Base-by-base conservation (phyloP, 2,113 vertebrate genomes). In the Lagopus muta region DNA sequence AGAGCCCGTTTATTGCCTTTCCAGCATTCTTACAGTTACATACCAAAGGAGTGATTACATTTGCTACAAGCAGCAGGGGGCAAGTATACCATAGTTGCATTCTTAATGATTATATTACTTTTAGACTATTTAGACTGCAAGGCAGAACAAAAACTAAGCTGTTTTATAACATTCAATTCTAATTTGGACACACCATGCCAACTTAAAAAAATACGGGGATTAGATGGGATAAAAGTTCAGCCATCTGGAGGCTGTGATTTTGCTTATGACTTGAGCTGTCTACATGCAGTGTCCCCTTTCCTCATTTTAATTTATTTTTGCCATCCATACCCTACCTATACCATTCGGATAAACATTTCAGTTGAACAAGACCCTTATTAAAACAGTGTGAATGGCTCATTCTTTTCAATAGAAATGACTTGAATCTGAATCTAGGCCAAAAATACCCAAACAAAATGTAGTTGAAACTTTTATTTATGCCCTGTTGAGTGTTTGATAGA, bases 181-280 rank as follows among this genome's bases (percentile, higher is more conserved):
- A 94, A 74, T 93, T 93, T 92, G 54, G 75, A 92, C 47, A 84
- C 25, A 69, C 48, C n/a, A 77, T 48, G 54, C 72, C 90, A 94
- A 92, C 22, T 95, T 96, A 90, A 89, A 92, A 92, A 97, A 96
- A 93, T 90, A 70, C 78, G 45, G 89, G 86, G 90, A 92, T 97
- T 96, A 96, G 66, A 79, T 75, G 93, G 91, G 84, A 92, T 96
- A 87, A 94, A 93, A 94, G 86, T 88, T 91, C 69, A 94, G 77
- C 82, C 93, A 91, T 96, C 92, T 97, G 93, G 82, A 93, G 77
- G 69, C 84, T 5, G 14, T 87, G 88, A 86, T 96, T 97, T 92
- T 93, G 87, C 86, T 91, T 82, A 82, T 50, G 93, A 82, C 72
- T 96, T 96, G 79, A 88, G 73, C 86, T 93, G 86, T 88, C 75